Base-by-base conservation (phyloP, 1,140 invertebrate species). In the Scaptodrosophila lebanonensis region DNA sequence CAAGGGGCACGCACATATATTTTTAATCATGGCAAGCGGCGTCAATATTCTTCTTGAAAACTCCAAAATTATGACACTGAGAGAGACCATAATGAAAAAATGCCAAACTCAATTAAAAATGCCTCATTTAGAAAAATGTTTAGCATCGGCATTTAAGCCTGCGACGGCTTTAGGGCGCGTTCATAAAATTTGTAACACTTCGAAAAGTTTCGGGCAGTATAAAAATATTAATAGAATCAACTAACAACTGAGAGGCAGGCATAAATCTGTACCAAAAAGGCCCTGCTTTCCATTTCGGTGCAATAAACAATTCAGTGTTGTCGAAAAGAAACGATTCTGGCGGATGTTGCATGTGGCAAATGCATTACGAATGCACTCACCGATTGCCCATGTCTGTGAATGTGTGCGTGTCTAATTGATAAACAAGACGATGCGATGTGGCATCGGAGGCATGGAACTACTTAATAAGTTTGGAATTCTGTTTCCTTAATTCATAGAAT, bases 111-210 rank as follows among this genome's bases (percentile, higher is more conserved):
- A 58, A 63, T 63, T 63, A 63, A 58, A 47, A 50, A 27, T 57
- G 22, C 44, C 39, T 30, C 52, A 29, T 54, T 54, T 48, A 44
- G 66, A 66, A 66, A 66, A 66, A 66, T 51, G 45, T 39, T 44
- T 25, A 53, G 59, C 52, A 47, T 63, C 52, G 59, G 50, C 62
- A 45, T 56, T 65, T 64, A 44, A 44, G 20, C 30, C 29, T 47
- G 29, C 44, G 15, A 39, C 9, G 2, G 39, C 25, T 17, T 30
- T 29, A 11, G 12, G 32, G 29, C 25, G 42, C 40, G 25, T 29
- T 29, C 54, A 77, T 79, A 65, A 79, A 73, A 73, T 67, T 82
- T 79, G 65, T 66, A 79, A 79, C 73, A 79, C 73, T 77, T 77
- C 47, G 60, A 27, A 32, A 44, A 63, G 60, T 63, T 57, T 36